These are phyloP conservation scores for Hoplostethus mediterraneus DNA, from an alignment of 2,797 vertebrate genomes.

Conservation along the genomic window DNA sequence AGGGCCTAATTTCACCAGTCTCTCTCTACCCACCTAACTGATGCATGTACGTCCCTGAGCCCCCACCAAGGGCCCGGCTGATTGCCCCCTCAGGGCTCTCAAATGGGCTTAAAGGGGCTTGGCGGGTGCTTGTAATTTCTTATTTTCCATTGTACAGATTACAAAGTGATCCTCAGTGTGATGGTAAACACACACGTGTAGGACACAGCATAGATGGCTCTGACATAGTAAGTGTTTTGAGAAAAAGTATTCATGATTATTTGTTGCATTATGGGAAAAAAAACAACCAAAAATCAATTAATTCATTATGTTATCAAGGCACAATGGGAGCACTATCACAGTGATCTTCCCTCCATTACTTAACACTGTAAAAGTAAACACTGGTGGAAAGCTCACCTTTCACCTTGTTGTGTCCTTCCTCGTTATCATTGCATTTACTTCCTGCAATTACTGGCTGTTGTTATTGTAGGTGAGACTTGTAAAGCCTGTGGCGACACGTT, in stretches of 20 bases:
- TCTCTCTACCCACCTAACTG: constrained; percentile 9
- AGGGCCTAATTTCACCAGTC: constrained; percentile 30
- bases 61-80: neutral
- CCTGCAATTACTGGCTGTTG: no score
- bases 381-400: no score
- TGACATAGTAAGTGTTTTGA: neutral
- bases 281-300: neutral
- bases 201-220: neutral
- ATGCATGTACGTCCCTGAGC: neutral
- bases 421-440: no score
- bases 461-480: no score
- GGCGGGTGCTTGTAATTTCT: neutral
- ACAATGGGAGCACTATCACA: neutral
- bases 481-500: no score
- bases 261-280: neutral
- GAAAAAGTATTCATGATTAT: neutral
- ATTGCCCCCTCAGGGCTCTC: constrained; percentile 30
- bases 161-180: neutral
- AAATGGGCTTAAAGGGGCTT: neutral
- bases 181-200: neutral
- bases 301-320: neutral
- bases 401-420: no score
- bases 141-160: constrained; percentile 3
- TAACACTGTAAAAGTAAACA: no score
- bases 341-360: no score